These are phyloP conservation scores for Gobio occitaniae DNA, from an alignment of 2,797 vertebrate species.

Conservation along the genomic window DNA sequence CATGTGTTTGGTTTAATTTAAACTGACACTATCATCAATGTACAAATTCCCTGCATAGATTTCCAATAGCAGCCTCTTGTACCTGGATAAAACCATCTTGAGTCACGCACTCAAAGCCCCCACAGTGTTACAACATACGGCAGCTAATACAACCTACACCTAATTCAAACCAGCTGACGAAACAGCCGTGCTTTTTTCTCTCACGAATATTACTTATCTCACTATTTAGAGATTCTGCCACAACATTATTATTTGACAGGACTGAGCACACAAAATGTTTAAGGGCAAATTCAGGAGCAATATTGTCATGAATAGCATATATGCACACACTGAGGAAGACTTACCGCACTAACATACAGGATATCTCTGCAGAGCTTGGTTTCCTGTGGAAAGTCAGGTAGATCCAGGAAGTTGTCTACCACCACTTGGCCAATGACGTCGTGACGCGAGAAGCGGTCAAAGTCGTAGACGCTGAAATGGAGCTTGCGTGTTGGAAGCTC, in stretches of 20 bases:
- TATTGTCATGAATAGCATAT: background rate
- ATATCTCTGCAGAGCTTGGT: constrained; percentile 96
- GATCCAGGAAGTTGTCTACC: constrained; percentile 98
- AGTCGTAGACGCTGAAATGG: constrained; percentile 98
- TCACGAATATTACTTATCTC: background rate
- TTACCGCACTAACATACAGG: constrained; percentile 96
- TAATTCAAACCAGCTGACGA: background rate
- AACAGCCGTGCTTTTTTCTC: background rate
- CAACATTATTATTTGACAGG: background rate
- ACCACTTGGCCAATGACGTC: constrained; percentile 98
- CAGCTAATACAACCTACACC: constrained; percentile 4
- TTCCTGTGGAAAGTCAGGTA: constrained; percentile 96
- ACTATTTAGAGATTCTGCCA: background rate
- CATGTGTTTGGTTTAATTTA: constrained; percentile 33
- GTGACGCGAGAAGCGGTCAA: constrained; percentile 97
- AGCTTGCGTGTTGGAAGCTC: constrained; percentile 91
- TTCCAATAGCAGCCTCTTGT: constrained; percentile 23
- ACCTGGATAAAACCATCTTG: background rate
- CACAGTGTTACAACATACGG: background rate
- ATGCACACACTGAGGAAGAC: constrained; percentile 63
- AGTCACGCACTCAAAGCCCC: background rate
- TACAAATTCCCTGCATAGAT: constrained; percentile 44
- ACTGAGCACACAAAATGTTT: background rate
- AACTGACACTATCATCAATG: constrained; percentile 37
- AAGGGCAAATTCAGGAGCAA: constrained; percentile 5